Evolutionary conservation across 2,113 vertebrate genomes (phyloP).

Genomic region (Cryptoleucopteryx plumbea): DNA sequence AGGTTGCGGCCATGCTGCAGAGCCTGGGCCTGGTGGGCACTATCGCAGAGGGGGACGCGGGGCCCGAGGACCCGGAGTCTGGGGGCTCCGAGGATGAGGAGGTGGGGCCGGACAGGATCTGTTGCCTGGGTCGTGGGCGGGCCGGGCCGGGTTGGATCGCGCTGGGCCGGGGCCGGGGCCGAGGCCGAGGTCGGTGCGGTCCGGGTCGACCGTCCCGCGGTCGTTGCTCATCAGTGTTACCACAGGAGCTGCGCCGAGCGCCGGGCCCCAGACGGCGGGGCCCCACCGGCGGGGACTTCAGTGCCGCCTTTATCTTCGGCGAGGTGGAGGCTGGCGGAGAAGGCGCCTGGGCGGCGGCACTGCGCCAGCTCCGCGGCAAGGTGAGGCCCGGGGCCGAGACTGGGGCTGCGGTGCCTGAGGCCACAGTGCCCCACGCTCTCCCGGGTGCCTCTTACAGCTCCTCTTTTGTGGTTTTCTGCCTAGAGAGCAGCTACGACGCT

Average conservation of each 20-base stretch:
- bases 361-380: slow-evolving; percentile 88
- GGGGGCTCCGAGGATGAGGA: slow-evolving; percentile 30
- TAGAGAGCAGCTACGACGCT: slow-evolving; percentile 87
- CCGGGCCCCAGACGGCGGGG: slow-evolving; percentile 68
- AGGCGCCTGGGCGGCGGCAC: slow-evolving; percentile 78
- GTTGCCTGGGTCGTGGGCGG: no score
- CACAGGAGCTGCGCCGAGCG: slow-evolving; percentile 67
- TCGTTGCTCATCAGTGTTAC: neutral
- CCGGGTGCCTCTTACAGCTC: neutral
- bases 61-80: neutral
- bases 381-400: slow-evolving; percentile 54
- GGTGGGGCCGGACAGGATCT: neutral
- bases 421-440: rapidly evolving
- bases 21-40: slow-evolving; percentile 36
- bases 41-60: slow-evolving; percentile 23
- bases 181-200: no score
- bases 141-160: neutral
- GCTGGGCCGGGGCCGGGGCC: no score
- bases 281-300: slow-evolving; percentile 70
- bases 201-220: no score
- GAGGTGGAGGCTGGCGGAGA: slow-evolving; percentile 78
- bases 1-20: neutral
- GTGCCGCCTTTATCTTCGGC: slow-evolving; percentile 80
- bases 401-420: neutral
- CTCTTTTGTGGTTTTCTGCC: neutral